Evolutionary conservation across 1,140 invertebrate genomes (phyloP), one percentile per base, ranked within the genome.

Genomic region (Coptotermes formosanus): DNA sequence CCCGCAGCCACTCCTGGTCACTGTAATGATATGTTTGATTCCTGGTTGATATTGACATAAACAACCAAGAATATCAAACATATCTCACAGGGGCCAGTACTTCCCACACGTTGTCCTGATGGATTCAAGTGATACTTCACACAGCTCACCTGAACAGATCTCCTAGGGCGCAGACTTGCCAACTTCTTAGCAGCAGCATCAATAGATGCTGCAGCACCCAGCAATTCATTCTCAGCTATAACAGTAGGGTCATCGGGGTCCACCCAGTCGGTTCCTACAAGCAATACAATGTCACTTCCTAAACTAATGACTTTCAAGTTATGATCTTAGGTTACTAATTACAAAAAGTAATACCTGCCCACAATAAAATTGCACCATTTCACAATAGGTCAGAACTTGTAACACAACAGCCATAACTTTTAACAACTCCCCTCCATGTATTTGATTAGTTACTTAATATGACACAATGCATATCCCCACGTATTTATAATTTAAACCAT

Each of bases 31-130:
- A 99, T 98, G 98, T 99, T 97, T 98, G 97, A 98, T 97, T 98
- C 96, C 97, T 96, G 97, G 98, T 97, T 97, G 97, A 96, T 94
- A 91, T 90, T 90, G 91, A 89, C 91, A 88, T 90, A 91, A 92
- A 98, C 97, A 98, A 99, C 97, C 98, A 99, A 99, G 97, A 99
- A 99, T 99, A 99, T 98, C 98, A 99, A 99, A 99, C 98, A 99
- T 99, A 99, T 99, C 98, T 98, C 91, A 96, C 93, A 94, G 96
- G 91, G 92, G 90, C 48, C 30, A 83, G 64, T n/a, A 85, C 14
- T 81, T 86, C 81, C 44, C 25, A 25, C 12, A 43, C 19, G 25
- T 32, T 8, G 30, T 23, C 81, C 12, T 45, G n/a, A 44, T 45
- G 23, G 23, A 52, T 55, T 19, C 8, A 8, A 32, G 6, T 11